Evolutionary conservation across 2,113 vertebrate species (phyloP).

Genomic region (Sclerurus mexicanus): DNA sequence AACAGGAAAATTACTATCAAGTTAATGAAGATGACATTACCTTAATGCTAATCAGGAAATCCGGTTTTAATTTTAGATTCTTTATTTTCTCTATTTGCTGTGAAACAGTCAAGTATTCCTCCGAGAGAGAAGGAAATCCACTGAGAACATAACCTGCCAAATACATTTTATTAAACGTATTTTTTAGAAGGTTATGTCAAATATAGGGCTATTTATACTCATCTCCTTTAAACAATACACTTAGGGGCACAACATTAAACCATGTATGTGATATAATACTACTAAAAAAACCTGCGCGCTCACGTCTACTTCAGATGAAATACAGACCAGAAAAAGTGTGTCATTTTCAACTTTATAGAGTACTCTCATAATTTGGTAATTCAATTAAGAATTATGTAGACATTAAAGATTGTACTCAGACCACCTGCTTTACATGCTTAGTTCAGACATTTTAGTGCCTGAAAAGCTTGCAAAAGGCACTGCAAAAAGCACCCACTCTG

Average conservation of each 20-base stretch:
- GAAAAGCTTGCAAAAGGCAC: background rate
- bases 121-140: conserved; percentile 86
- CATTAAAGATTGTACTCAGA: background rate
- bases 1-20: background rate
- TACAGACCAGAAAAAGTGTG: background rate
- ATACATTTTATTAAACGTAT: background rate
- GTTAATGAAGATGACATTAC: conserved; percentile 62
- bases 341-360: background rate
- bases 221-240: background rate
- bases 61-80: conserved; percentile 83
- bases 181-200: conserved; percentile 26
- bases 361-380: background rate
- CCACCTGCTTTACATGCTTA: background rate
- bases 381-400: background rate
- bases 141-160: conserved; percentile 89
- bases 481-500: background rate
- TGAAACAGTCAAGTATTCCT: conserved; percentile 76
- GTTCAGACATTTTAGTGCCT: background rate
- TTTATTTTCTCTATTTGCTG: conserved; percentile 87
- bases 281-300: background rate
- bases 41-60: conserved; percentile 97
- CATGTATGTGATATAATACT: background rate
- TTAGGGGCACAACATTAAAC: background rate
- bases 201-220: background rate
- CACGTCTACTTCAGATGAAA: background rate